These are phyloP conservation scores for Drosophila parabipectinata DNA, from an alignment of 1,140 invertebrate genomes.

Conservation along the genomic window DNA sequence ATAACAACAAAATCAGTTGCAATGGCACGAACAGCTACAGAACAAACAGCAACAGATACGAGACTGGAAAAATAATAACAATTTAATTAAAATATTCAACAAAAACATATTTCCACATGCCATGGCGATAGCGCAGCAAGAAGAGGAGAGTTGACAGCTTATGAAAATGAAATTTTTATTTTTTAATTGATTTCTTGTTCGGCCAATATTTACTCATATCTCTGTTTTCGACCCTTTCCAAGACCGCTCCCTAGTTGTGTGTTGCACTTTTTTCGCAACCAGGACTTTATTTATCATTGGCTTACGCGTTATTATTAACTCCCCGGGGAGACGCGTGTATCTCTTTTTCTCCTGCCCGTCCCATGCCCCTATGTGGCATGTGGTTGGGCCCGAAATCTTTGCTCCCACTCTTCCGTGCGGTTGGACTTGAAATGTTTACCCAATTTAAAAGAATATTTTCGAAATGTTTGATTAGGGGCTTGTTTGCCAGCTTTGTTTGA, in stretches of 20 bases:
- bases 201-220: conserved; percentile 66
- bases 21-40: conserved; percentile 63
- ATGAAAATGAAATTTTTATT: conserved; percentile 78
- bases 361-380: not conserved
- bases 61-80: conserved; percentile 76
- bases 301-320: conserved; percentile 66
- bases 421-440: conserved; percentile 3
- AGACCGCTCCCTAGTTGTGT: not conserved
- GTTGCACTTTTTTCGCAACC: conserved; percentile 46
- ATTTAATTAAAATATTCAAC: conserved; percentile 80
- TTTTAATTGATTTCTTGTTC: conserved; percentile 80
- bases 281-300: conserved; percentile 66
- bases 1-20: conserved; percentile 81
- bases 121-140: conserved; percentile 28
- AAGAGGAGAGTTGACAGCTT: conserved; percentile 59
- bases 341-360: not conserved
- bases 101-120: conserved; percentile 63
- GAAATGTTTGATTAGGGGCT: conserved; percentile 38
- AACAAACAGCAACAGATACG: conserved; percentile 29
- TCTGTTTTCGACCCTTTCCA: conserved; percentile 10
- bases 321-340: conserved; percentile 17
- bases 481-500: conserved; percentile 37
- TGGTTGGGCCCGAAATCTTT: not conserved
- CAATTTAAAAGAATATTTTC: conserved; percentile 39
- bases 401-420: conserved; percentile 2